phyloP scores from a whole-genome alignment of 2,888 invertebrate species.

The Octonoba sinensis region DNA sequence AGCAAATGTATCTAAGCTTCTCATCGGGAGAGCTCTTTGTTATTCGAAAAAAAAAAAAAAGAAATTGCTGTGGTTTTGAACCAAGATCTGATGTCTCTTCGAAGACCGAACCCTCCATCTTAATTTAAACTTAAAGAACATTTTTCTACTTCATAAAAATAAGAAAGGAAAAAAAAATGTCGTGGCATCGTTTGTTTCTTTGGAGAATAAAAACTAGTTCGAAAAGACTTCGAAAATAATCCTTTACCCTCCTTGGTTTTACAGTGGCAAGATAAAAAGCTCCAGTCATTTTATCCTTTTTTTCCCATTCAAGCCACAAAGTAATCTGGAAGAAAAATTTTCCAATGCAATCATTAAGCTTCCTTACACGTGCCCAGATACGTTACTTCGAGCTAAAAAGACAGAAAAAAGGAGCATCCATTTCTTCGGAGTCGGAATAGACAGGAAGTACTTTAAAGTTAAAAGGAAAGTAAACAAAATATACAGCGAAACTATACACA shows the following conservation, averaged over 20 bases:
- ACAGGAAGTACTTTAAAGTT: slow-evolving; percentile 46
- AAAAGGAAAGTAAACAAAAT: slow-evolving; percentile 22
- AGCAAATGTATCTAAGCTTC: no score
- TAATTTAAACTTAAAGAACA: no score
- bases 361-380: slow-evolving; percentile 32
- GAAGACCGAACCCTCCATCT: no score
- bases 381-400: slow-evolving; percentile 6
- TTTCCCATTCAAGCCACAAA: slow-evolving; percentile 50
- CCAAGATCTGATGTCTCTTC: no score
- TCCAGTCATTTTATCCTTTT: slow-evolving; percentile 37
- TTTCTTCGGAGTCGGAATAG: slow-evolving; percentile 52
- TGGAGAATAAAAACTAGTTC: slow-evolving; percentile 41
- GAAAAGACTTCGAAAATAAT: slow-evolving; percentile 48
- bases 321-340: slow-evolving; percentile 58
- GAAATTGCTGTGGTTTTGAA: no score
- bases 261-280: slow-evolving; percentile 57
- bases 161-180: no score
- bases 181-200: no score
- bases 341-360: slow-evolving; percentile 59
- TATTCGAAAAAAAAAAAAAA: no score
- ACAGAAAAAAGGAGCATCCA: slow-evolving; percentile 38
- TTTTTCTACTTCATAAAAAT: no score
- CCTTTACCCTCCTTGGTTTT: slow-evolving; percentile 54
- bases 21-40: no score
- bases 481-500: slow-evolving; percentile 13